Evolutionary conservation across 2,797 vertebrate species (phyloP).

Genomic region (Darevskia nairensis): DNA sequence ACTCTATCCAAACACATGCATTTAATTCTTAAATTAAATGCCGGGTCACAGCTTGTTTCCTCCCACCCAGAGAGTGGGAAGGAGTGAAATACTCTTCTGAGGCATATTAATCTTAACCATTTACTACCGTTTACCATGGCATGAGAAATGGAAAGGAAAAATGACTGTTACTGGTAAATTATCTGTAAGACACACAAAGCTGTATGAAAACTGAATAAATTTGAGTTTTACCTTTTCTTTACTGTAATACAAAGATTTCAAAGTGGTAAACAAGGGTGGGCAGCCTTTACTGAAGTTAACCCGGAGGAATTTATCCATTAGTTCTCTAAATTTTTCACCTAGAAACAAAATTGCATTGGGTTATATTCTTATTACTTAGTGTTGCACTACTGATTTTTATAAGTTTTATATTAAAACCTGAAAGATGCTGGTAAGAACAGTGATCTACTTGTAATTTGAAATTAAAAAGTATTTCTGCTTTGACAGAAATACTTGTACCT

Average conservation of each 20-base stretch:
- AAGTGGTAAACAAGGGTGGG: conserved; percentile 83
- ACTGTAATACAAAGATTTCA: conserved; percentile 84
- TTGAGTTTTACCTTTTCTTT: conserved; percentile 82
- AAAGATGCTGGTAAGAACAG: conserved; percentile 15
- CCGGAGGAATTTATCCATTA: conserved; percentile 82
- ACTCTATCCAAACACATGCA: too few species aligned
- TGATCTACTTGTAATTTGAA: background rate
- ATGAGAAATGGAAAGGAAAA: conserved; percentile 26
- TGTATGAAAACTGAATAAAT: conserved; percentile 70
- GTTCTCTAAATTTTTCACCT: conserved; percentile 84
- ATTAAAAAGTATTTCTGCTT: background rate
- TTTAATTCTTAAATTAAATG: too few species aligned
- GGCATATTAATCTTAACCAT: background rate
- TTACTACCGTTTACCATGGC: background rate
- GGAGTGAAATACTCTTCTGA: too few species aligned
- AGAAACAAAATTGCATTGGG: conserved; percentile 76
- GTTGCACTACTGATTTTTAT: conserved; percentile 52
- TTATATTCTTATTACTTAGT: conserved; percentile 67
- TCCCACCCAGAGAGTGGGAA: too few species aligned
- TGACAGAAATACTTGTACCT: background rate
- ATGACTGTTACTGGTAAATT: conserved; percentile 37
- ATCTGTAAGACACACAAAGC: conserved; percentile 40
- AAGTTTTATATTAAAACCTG: conserved; percentile 46
- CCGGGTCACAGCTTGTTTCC: too few species aligned
- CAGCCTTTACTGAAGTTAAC: conserved; percentile 85